phyloP scores from a whole-genome alignment of 2,113 vertebrate species.

The Edolisoma coerulescens region DNA sequence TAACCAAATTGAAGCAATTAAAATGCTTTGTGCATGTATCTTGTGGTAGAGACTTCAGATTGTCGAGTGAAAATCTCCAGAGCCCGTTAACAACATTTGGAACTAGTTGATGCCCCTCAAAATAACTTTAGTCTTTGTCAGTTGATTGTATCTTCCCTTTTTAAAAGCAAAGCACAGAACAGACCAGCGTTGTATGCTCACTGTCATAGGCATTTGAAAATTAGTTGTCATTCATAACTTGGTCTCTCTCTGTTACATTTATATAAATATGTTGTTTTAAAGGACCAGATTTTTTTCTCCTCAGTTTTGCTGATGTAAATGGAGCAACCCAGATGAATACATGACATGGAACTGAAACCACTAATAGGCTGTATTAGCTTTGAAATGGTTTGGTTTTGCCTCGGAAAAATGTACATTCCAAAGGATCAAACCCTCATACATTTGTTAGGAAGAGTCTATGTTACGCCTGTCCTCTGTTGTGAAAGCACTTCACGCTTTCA shows the following conservation, averaged over 20 bases:
- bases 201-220: neutral
- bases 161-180: neutral
- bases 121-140: neutral
- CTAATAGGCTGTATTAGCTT: neutral
- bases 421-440: neutral
- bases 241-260: neutral
- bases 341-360: neutral
- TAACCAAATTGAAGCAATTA: slow-evolving; percentile 1
- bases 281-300: neutral
- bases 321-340: neutral
- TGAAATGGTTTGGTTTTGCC: neutral
- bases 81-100: neutral
- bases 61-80: neutral
- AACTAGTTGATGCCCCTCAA: neutral
- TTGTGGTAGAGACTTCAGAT: neutral
- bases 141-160: neutral
- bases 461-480: neutral
- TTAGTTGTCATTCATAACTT: neutral
- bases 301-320: neutral
- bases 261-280: neutral
- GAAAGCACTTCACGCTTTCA: neutral
- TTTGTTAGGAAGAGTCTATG: neutral
- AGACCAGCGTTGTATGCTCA: neutral
- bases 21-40: neutral
- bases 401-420: neutral